A percentile compares a stretch with the other conserved stretches of the same genome.
These are phyloP conservation scores for Galbula dea DNA, from an alignment of 2,113 vertebrate species.

Conservation along the genomic window DNA sequence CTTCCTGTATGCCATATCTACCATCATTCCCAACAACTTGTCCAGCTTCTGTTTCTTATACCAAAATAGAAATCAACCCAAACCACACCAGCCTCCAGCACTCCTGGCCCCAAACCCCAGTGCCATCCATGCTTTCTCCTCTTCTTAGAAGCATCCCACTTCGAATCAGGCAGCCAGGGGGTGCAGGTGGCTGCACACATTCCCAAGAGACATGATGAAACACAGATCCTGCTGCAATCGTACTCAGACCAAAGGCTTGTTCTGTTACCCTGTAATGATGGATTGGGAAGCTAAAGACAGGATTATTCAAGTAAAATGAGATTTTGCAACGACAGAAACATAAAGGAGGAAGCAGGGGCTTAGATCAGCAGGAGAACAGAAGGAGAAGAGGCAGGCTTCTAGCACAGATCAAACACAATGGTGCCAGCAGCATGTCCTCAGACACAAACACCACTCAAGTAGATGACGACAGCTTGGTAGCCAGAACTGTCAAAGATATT, in stretches of 20 bases:
- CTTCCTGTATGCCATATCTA: not conserved
- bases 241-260: not conserved
- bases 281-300: constrained; percentile 2
- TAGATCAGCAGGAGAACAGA: constrained; percentile 43
- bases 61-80: not conserved
- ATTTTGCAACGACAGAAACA: constrained; percentile 25
- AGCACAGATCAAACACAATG: constrained; percentile 53
- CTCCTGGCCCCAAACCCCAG: not conserved
- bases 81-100: not conserved
- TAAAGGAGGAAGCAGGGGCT: constrained; percentile 43
- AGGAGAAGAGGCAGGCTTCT: constrained; percentile 59
- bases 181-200: not conserved
- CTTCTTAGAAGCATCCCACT: not conserved
- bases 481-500: constrained; percentile 62
- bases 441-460: constrained; percentile 42
- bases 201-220: not conserved
- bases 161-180: not conserved
- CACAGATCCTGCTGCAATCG: not conserved
- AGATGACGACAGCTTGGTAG: constrained; percentile 62
- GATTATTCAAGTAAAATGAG: constrained; percentile 33
- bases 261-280: not conserved
- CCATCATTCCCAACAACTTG: not conserved
- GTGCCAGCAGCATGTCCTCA: constrained; percentile 57
- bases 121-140: not conserved
- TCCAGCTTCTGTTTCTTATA: not conserved